A percentile compares a stretch with the other conserved stretches of the same genome.
Evolutionary conservation across 2,888 invertebrate species (phyloP).

Genomic region (Drosophila nigritarsus): DNA sequence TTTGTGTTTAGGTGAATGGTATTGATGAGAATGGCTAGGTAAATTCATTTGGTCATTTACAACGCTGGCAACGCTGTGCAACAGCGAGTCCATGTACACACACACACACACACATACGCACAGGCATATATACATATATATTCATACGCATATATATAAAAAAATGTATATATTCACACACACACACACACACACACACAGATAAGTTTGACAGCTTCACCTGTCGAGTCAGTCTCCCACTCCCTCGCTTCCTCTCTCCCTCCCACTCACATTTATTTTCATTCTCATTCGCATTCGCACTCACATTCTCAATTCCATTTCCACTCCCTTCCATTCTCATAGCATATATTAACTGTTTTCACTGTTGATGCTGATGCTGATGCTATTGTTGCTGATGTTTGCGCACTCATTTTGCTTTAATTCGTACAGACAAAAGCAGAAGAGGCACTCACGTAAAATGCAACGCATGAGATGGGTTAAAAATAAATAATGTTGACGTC

Average conservation of each 20-base stretch:
- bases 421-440: conserved; percentile 64
- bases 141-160: neutral
- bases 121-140: neutral
- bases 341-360: conserved; percentile 54
- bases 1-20: neutral
- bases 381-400: conserved; percentile 35
- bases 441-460: conserved; percentile 36
- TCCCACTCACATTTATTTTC: conserved; percentile 1
- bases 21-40: conserved; percentile 1
- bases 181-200: neutral
- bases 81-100: conserved; percentile 1
- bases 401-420: conserved; percentile 72
- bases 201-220: conserved; percentile 42
- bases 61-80: conserved; percentile 9
- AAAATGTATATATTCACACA: neutral
- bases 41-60: conserved; percentile 16
- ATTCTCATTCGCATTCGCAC: neutral
- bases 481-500: conserved; percentile 76
- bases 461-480: conserved; percentile 61
- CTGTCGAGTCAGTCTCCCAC: conserved; percentile 35
- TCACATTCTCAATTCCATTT: conserved; percentile 24
- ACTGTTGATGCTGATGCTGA: conserved; percentile 13
- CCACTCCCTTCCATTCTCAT: conserved; percentile 34
- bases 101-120: neutral
- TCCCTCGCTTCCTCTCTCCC: conserved; percentile 8